These are phyloP conservation scores for Neoitamus cyanurus DNA, from an alignment of 2,888 invertebrate genomes.

Conservation along the genomic window DNA sequence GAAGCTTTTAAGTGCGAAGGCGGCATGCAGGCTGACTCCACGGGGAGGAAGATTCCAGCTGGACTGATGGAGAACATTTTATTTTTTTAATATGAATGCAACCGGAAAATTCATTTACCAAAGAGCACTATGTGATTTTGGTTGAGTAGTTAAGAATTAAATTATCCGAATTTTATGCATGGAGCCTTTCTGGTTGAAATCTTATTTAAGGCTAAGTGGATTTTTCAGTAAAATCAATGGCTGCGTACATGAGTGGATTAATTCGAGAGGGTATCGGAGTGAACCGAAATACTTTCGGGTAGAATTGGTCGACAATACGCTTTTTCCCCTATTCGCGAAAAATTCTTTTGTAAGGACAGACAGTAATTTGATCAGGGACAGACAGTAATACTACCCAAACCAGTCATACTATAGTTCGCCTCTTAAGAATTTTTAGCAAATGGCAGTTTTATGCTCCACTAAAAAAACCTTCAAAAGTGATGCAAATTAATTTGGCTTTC, in stretches of 20 bases:
- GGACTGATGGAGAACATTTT: neutral
- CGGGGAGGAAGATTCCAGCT: neutral
- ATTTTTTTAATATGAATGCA: neutral
- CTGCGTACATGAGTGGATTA: neutral
- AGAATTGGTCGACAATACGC: too few species aligned
- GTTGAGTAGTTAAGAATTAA: neutral
- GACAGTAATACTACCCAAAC: too few species aligned
- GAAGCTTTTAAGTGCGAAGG: neutral
- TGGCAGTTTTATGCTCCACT: too few species aligned
- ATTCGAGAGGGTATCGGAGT: neutral
- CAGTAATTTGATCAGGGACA: too few species aligned
- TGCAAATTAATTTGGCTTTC: too few species aligned
- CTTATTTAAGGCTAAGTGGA: neutral
- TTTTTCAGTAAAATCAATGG: neutral
- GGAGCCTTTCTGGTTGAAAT: neutral
- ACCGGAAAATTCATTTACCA: neutral
- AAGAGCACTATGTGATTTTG: neutral
- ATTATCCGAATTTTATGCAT: neutral
- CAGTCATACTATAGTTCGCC: too few species aligned
- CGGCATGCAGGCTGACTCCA: neutral
- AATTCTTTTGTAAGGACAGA: too few species aligned
- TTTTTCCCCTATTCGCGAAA: too few species aligned
- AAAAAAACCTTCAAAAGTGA: too few species aligned
- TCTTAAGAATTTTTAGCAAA: too few species aligned
- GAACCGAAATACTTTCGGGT: too few species aligned